Conservation (phyloP, 2,888 invertebrate species). For the Synergus japonicus region DNA sequence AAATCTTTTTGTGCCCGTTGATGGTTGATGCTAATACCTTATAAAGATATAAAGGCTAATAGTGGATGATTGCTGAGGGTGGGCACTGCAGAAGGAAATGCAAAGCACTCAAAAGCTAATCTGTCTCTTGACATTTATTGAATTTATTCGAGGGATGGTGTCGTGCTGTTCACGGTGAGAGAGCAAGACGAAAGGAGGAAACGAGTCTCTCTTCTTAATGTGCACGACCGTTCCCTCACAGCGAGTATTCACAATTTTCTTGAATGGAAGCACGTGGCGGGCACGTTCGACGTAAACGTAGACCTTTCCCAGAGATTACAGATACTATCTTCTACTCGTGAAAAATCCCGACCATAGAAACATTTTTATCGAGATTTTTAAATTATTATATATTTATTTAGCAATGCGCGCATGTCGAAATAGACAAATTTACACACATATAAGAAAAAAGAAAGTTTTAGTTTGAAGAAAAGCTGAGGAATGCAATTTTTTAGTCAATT, state of each 20-base stretch:
- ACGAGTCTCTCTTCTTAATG: constrained; percentile 45
- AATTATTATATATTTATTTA: neutral
- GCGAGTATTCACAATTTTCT: constrained; percentile 56
- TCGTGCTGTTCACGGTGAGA: constrained; percentile 21
- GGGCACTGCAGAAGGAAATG: constrained; percentile 25
- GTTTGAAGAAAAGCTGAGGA: neutral
- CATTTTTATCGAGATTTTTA: neutral
- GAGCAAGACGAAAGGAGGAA: constrained; percentile 48
- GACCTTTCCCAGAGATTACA: neutral
- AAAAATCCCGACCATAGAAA: neutral
- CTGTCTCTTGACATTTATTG: constrained; percentile 10
- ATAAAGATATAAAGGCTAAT: constrained; percentile 23
- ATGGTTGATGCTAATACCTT: constrained; percentile 16
- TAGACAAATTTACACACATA: too few relatives aligned
- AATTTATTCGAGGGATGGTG: constrained; percentile 26
- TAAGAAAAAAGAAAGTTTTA: too few relatives aligned
- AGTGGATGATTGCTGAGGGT: constrained; percentile 30
- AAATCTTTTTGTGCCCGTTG: constrained; percentile 33
- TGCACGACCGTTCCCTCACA: constrained; percentile 37
- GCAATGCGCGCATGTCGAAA: neutral
- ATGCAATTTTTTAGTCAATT: neutral
- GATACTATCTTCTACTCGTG: neutral
- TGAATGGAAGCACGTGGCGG: constrained; percentile 60
- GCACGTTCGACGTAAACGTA: constrained; percentile 50
- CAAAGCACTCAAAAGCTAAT: constrained; percentile 31